Evolutionary conservation across 2,113 vertebrate genomes (phyloP).

Genomic region (Siphamia tubifer): DNA sequence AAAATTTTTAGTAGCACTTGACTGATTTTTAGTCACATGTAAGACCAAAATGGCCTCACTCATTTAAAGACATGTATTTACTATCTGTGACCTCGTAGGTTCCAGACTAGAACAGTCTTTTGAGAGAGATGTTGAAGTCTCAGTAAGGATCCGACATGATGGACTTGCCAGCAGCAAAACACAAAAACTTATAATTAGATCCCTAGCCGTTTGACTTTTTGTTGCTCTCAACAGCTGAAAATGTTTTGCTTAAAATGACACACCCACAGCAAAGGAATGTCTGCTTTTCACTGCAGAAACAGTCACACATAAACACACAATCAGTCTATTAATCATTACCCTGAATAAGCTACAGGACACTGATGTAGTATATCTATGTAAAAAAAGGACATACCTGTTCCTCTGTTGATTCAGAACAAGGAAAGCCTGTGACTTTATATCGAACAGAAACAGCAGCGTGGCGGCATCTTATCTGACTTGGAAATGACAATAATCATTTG

Average conservation of each 20-base stretch:
- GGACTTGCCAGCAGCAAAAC: constrained; percentile 21
- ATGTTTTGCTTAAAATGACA: constrained; percentile 54
- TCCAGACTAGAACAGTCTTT: not conserved
- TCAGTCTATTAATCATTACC: constrained; percentile 54
- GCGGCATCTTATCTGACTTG: not conserved
- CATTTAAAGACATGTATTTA: not conserved
- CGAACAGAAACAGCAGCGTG: not conserved
- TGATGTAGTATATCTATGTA: constrained; percentile 1
- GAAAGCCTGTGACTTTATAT: not conserved
- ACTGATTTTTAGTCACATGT: no score
- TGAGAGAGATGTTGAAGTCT: not conserved
- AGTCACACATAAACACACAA: constrained; percentile 23
- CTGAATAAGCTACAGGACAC: not conserved
- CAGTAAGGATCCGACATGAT: not conserved
- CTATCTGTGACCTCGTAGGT: not conserved
- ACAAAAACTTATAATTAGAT: constrained; percentile 53
- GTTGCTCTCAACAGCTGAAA: constrained; percentile 50
- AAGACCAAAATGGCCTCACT: no score
- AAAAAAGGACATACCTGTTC: constrained; percentile 50
- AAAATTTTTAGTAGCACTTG: no score
- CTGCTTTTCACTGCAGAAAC: constrained; percentile 44
- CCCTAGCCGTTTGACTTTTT: constrained; percentile 55
- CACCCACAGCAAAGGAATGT: constrained; percentile 63
- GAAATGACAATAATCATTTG: not conserved
- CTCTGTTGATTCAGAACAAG: constrained; percentile 28